These are phyloP conservation scores for Idris sp. DNA, from an alignment of 1,140 invertebrate species.

Conservation along the genomic window DNA sequence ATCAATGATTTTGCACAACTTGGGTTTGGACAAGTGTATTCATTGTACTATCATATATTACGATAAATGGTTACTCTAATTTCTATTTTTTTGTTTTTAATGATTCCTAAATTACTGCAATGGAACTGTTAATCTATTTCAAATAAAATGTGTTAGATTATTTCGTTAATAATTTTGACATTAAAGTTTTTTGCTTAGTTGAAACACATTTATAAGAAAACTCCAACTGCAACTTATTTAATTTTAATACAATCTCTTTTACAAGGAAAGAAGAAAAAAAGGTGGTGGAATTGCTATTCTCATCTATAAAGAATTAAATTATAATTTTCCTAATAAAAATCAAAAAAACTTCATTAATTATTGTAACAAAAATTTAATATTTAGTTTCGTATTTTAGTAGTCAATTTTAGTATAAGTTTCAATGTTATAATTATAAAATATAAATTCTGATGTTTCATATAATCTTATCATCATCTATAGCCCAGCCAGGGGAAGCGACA, in stretches of 20 bases:
- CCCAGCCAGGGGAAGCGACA: too few species aligned
- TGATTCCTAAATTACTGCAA: constrained; percentile 13
- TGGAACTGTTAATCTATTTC: constrained; percentile 15
- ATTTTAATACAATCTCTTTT: constrained; percentile 2
- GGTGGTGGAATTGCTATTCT: constrained; percentile 2
- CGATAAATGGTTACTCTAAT: too few species aligned
- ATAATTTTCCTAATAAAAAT: background rate
- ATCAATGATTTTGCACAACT: too few species aligned
- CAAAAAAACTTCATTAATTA: background rate
- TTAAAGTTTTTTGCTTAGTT: constrained; percentile 13
- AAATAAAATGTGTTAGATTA: constrained; percentile 14
- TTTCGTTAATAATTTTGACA: constrained; percentile 1
- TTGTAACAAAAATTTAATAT: background rate
- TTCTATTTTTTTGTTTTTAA: too few species aligned
- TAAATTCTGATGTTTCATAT: background rate
- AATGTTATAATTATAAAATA: too few species aligned
- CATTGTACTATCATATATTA: too few species aligned
- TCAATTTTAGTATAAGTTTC: too few species aligned
- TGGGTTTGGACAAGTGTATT: too few species aligned
- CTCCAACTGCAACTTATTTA: background rate
- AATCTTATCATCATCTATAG: background rate
- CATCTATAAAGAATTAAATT: constrained; percentile 2
- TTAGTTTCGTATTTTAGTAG: too few species aligned
- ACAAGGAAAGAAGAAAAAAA: constrained; percentile 6
- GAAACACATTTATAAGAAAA: constrained; percentile 10